Evolutionary conservation across 2,113 vertebrate genomes (phyloP).

Genomic region (Zosterops hypoxanthus): DNA sequence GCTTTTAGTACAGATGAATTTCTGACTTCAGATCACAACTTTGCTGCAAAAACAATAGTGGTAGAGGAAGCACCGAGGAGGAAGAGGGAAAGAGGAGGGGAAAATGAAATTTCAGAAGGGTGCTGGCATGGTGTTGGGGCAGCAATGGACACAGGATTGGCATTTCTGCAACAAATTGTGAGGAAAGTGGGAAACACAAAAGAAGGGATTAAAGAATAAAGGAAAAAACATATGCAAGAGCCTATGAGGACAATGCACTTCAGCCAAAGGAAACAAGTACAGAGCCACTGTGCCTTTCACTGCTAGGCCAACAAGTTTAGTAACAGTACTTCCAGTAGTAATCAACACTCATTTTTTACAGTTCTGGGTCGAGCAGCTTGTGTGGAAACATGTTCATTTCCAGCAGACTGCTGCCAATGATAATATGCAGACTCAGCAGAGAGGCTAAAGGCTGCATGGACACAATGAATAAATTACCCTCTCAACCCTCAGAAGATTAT

Average conservation of each 20-base stretch:
- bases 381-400: neutral
- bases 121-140: neutral
- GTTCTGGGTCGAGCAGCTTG: neutral
- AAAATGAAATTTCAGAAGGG: neutral
- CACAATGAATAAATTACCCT: neutral
- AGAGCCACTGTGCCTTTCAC: neutral
- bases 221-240: neutral
- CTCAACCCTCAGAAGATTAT: constrained; percentile 7
- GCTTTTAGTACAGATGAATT: neutral
- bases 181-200: neutral
- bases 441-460: neutral
- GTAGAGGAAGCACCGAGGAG: neutral
- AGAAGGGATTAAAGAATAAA: neutral
- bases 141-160: neutral
- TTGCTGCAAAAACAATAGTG: neutral
- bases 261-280: neutral
- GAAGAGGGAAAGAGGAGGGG: neutral
- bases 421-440: neutral
- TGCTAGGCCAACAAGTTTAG: neutral
- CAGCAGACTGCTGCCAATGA: neutral
- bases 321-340: neutral
- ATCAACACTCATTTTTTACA: neutral
- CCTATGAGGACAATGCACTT: neutral
- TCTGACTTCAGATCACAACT: neutral
- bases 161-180: neutral